These are phyloP conservation scores for Cantharis nigra DNA, from an alignment of 2,888 invertebrate species.

Conservation along the genomic window DNA sequence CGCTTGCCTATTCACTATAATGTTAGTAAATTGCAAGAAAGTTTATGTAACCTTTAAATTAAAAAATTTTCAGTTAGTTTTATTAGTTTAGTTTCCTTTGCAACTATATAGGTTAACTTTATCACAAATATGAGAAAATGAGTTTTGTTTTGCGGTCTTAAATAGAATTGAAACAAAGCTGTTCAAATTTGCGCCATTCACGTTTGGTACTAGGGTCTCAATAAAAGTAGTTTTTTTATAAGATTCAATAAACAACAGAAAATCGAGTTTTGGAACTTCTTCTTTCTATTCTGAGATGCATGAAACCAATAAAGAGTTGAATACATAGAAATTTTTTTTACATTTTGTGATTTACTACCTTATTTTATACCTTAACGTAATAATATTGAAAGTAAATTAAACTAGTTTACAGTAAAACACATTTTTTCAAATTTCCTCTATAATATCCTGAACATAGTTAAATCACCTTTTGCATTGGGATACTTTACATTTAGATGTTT, in stretches of 20 bases:
- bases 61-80: no score
- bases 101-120: no score
- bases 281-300: neutral
- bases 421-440: conserved; percentile 10
- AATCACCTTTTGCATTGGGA: conserved; percentile 7
- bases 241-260: neutral
- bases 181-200: no score
- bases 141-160: no score
- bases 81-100: no score
- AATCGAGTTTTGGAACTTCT: neutral
- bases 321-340: neutral
- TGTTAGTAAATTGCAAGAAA: no score
- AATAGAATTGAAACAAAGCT: no score
- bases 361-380: neutral
- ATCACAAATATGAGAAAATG: no score
- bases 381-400: neutral
- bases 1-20: no score
- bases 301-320: neutral
- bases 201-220: no score
- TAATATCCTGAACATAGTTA: conserved; percentile 12
- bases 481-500: conserved; percentile 17
- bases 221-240: no score
- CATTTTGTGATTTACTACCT: neutral
- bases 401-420: neutral
- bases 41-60: no score